These are phyloP conservation scores for Mastigias papua DNA, from an alignment of 30 jellyfish, hydroid and myxozoan species.

Conservation along the genomic window DNA sequence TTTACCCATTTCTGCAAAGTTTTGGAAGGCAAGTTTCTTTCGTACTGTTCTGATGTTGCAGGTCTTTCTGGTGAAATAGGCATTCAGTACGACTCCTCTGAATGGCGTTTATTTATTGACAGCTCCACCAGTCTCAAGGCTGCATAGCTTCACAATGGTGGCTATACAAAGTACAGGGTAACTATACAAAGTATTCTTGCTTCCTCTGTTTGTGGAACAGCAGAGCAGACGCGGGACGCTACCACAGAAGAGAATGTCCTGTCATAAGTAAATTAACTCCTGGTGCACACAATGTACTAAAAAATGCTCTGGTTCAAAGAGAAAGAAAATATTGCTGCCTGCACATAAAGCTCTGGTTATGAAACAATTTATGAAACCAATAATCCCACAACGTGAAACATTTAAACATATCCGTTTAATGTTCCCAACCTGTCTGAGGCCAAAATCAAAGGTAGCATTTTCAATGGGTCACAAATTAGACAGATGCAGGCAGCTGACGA, in stretches of 20 bases:
- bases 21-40: no score
- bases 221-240: neutral
- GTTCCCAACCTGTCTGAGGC: slow-evolving; percentile 25
- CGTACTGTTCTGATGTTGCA: no score
- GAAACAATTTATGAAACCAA: slow-evolving; percentile 9
- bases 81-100: no score
- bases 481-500: neutral
- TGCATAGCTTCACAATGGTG: no score
- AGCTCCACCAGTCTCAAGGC: no score
- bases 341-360: slow-evolving; percentile 23
- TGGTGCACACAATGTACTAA: neutral
- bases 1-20: no score
- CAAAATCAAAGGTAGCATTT: neutral
- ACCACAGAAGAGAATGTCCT: neutral
- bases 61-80: no score
- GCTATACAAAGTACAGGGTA: no score
- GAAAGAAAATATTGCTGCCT: slow-evolving; percentile 18
- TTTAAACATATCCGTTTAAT: slow-evolving; percentile 13
- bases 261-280: neutral
- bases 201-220: neutral
- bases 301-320: slow-evolving; percentile 23
- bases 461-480: slow-evolving; percentile 4
- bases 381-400: slow-evolving; percentile 15
- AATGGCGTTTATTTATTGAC: no score
- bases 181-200: neutral